Conservation (phyloP, 2,113 vertebrate genomes). For the Chloroceryle aenea region DNA sequence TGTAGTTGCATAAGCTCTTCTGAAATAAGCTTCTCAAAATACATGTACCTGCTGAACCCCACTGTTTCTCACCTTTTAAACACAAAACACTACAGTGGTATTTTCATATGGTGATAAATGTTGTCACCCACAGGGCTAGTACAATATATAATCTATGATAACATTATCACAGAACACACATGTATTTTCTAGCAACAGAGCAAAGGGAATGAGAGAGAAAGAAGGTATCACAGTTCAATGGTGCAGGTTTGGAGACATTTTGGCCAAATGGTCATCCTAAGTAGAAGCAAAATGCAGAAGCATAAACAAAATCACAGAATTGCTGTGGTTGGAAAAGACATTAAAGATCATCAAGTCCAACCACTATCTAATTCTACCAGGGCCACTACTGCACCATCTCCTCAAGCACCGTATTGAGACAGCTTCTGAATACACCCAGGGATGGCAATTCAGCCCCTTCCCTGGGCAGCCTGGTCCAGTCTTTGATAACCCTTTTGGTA, state of each 20-base stretch:
- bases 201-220: background rate
- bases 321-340: too few relatives aligned
- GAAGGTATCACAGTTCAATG: background rate
- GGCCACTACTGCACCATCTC: too few relatives aligned
- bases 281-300: background rate
- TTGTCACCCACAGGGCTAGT: slow-evolving; percentile 8
- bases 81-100: background rate
- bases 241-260: background rate
- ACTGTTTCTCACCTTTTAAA: slow-evolving; percentile 34
- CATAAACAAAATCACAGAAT: background rate
- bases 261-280: background rate
- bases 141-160: slow-evolving; percentile 21
- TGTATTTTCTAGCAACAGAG: background rate
- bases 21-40: slow-evolving; percentile 29
- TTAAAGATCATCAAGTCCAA: too few relatives aligned
- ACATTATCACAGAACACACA: background rate
- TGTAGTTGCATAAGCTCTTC: background rate
- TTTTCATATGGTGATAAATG: background rate
- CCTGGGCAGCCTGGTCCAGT: too few relatives aligned
- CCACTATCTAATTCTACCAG: too few relatives aligned
- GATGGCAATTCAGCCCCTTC: too few relatives aligned
- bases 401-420: too few relatives aligned
- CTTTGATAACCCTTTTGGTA: too few relatives aligned
- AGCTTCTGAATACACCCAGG: too few relatives aligned
- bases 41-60: background rate